Evolutionary conservation across 2,888 invertebrate species (phyloP), one percentile per base, ranked within the genome.

Genomic region (Chironomus riparius): DNA sequence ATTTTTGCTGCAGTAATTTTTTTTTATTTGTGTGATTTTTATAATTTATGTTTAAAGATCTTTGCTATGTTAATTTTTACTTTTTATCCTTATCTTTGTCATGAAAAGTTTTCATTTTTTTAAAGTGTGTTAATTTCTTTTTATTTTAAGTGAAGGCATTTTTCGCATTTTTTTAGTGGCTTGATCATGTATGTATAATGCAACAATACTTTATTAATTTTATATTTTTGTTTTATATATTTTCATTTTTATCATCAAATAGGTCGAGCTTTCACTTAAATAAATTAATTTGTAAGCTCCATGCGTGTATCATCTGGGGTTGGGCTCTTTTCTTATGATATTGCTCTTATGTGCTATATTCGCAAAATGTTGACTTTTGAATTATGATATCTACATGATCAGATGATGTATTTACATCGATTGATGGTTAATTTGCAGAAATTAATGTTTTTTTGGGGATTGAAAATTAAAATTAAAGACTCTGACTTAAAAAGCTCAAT

Each of bases 131-230:
- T 65, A 10, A 65, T n/a, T 38, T 70, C 3, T 50, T 56, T 56
- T 56, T 70, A 48, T 70, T 72, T 72, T 38, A 61, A 62, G 72
- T 72, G 72, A 72, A 72, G 72, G 72, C 72, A 72, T 72, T 72
- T 72, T 72, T 71, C 72, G 62, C 62, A 61, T 28, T 72, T 61
- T 71, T 12, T 50, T 21, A 62, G 62, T 72, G 72, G 62, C 72
- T 72, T 72, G 72, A 72, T 72, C 72, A 72, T 72, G 28, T 72
- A 71, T 72, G 62, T 62, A 18, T 56, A 56, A 56, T 48, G 70
- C 62, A 72, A 62, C 72, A 72, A 72, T 72, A 72, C 61, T 72
- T 61, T 38, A n/a, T 21, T 22, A 70, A n/a, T 70, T 48, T 48
- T 70, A 13, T 48, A 2, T 70, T 70, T 21, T n/a, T 70, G 47